These are phyloP conservation scores for Allophyes oxyacanthae DNA, from an alignment of 2,888 invertebrate species.

Conservation along the genomic window DNA sequence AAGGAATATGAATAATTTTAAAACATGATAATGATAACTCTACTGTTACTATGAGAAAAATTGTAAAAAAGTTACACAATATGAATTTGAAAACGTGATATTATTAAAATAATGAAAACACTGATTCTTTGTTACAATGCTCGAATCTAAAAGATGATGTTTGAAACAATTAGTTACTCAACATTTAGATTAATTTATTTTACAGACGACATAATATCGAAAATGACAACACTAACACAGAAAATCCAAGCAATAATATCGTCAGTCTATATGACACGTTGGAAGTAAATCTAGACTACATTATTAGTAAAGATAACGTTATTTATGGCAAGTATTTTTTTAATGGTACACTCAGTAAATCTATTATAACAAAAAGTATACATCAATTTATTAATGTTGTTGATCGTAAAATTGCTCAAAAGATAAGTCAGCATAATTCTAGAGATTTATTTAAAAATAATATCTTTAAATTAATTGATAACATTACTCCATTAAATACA, in stretches of 20 bases:
- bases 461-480: too few relatives aligned
- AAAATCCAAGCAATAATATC: conserved; percentile 54
- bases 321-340: too few relatives aligned
- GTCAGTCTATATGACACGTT: conserved; percentile 36
- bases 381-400: too few relatives aligned
- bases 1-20: conserved; percentile 29
- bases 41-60: conserved; percentile 6
- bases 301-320: neutral
- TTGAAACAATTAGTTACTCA: conserved; percentile 37
- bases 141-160: conserved; percentile 21
- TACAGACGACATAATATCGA: conserved; percentile 34
- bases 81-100: conserved; percentile 14
- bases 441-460: too few relatives aligned
- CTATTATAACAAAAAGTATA: too few relatives aligned
- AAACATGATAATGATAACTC: conserved; percentile 17
- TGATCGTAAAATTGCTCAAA: too few relatives aligned
- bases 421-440: too few relatives aligned
- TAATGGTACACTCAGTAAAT: too few relatives aligned
- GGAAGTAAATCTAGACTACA: neutral
- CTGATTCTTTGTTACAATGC: conserved; percentile 35
- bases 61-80: too few relatives aligned
- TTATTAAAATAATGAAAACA: conserved; percentile 19
- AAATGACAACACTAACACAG: conserved; percentile 43
- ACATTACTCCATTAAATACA: too few relatives aligned
- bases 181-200: conserved; percentile 44